These are phyloP conservation scores for Ophraella communa DNA, from an alignment of 2,888 invertebrate genomes.

Conservation along the genomic window DNA sequence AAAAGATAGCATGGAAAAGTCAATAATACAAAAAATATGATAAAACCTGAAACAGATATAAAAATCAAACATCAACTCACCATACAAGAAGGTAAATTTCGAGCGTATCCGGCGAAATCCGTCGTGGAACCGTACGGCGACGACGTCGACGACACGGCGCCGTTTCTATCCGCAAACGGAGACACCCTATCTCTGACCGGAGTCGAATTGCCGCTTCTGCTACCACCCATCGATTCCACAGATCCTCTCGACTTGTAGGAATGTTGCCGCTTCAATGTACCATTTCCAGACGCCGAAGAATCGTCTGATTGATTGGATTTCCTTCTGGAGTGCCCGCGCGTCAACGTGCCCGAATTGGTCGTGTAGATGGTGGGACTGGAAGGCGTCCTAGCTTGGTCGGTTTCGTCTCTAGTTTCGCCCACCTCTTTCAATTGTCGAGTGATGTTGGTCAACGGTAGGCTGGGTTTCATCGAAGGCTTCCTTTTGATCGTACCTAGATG, in stretches of 20 bases:
- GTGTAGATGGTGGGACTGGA: conserved; percentile 54
- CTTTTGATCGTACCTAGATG: conserved; percentile 82
- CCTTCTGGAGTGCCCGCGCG: conserved; percentile 64
- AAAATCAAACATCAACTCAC: conserved; percentile 45
- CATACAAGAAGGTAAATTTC: conserved; percentile 56
- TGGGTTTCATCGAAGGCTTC: conserved; percentile 91
- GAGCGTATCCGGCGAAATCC: no score
- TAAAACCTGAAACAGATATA: no score
- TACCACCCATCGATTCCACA: conserved; percentile 59
- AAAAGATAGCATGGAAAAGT: no score
- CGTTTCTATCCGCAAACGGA: conserved; percentile 56
- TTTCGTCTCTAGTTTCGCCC: conserved; percentile 72
- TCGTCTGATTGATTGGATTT: conserved; percentile 58
- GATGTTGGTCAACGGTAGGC: conserved; percentile 88
- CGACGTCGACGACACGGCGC: no score
- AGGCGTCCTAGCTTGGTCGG: conserved; percentile 61
- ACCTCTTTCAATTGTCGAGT: conserved; percentile 89
- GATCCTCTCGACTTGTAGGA: conserved; percentile 61
- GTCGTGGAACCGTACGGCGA: no score
- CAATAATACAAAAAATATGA: no score
- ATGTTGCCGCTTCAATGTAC: conserved; percentile 68
- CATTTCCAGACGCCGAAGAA: conserved; percentile 57
- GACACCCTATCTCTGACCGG: conserved; percentile 62
- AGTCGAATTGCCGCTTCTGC: conserved; percentile 59
- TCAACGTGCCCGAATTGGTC: conserved; percentile 59